Conservation (phyloP, 2,888 invertebrate species). For the Cataglyphis rosenhaueri region DNA sequence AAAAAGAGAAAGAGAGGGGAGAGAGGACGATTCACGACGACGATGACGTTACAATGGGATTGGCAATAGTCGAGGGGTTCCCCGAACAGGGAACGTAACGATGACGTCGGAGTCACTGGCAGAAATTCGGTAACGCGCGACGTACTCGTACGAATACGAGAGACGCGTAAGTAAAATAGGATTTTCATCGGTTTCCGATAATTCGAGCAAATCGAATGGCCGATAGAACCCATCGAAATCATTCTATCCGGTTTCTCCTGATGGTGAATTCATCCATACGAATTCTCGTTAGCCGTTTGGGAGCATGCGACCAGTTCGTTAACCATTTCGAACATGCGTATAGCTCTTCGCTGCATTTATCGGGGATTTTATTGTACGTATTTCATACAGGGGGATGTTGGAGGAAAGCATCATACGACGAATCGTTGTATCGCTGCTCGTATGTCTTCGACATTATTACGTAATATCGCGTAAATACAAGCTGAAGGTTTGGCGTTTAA, state of each 20-base stretch:
- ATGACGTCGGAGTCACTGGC: constrained; percentile 14
- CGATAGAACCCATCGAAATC: constrained; percentile 65
- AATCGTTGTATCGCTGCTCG: constrained; percentile 5
- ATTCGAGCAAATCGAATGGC: constrained; percentile 70
- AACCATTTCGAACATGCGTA: constrained; percentile 38
- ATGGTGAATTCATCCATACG: constrained; percentile 65
- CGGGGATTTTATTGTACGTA: constrained; percentile 26
- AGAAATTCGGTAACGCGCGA: constrained; percentile 67
- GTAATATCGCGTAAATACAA: background rate
- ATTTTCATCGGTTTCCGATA: constrained; percentile 75
- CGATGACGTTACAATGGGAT: constrained; percentile 49
- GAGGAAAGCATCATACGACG: constrained; percentile 2
- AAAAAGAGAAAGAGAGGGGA: background rate
- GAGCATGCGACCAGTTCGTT: constrained; percentile 59
- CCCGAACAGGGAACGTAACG: constrained; percentile 58
- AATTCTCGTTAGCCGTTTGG: constrained; percentile 71
- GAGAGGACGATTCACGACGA: constrained; percentile 2
- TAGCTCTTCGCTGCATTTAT: background rate
- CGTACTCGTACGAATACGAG: constrained; percentile 62
- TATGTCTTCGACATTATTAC: constrained; percentile 34
- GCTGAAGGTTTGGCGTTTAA: constrained; percentile 24
- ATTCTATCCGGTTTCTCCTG: constrained; percentile 58
- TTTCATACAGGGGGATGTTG: background rate
- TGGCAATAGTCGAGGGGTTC: constrained; percentile 47
- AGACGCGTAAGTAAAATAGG: constrained; percentile 68